Base-by-base conservation (phyloP, 2,888 invertebrate species). In the Margaritifera margaritifera region DNA sequence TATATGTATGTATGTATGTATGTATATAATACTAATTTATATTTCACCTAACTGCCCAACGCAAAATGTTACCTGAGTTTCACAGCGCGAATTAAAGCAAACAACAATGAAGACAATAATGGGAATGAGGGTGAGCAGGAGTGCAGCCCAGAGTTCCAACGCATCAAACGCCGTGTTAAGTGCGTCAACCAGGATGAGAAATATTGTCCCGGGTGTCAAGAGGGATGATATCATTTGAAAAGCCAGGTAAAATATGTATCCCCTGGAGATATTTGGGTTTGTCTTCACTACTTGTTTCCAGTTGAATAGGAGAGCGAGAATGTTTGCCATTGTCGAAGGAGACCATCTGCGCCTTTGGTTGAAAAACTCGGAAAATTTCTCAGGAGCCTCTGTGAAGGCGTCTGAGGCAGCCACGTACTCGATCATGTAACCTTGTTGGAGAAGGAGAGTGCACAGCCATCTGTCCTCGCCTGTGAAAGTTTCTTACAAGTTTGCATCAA, bases 341-440 rank as follows among this genome's bases (percentile, higher is more conserved):
- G 97, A 97, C 99, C 99, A 99, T 80, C 99, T 93, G 88, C 99
- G 94, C 74, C 99, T 94, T 90, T 99, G 99, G 88, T 98, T 99
- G 92, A 96, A 99, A 90, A 99, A 99, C 78, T 86, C 86, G 64
- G 83, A 77, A 74, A 88, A 88, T 18, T 79, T 77, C 69, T 99
- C 99, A 0, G 99, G 99, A 56, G 97, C 97, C 86, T 98, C 98
- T 3, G 99, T 99, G 91, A 98, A 96, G 31, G 99, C 98, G 88
- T 99, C 99, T 2, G 97, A 97, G 24, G 99, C 99, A 86, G 99
- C 99, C 79, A 97, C 98, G 89, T 99, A 99, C 91, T 99, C 99
- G 1, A 98, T 98, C 78, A 98, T 94, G 90, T 99, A 99, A 19
- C 99, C 99, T 90, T 98, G 92, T 91, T 99, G 99, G 15, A 99